A percentile compares a stretch with the other conserved stretches of the same genome.
phyloP scores from a whole-genome alignment of 2,113 vertebrate genomes.

The Mystacornis crossleyi region DNA sequence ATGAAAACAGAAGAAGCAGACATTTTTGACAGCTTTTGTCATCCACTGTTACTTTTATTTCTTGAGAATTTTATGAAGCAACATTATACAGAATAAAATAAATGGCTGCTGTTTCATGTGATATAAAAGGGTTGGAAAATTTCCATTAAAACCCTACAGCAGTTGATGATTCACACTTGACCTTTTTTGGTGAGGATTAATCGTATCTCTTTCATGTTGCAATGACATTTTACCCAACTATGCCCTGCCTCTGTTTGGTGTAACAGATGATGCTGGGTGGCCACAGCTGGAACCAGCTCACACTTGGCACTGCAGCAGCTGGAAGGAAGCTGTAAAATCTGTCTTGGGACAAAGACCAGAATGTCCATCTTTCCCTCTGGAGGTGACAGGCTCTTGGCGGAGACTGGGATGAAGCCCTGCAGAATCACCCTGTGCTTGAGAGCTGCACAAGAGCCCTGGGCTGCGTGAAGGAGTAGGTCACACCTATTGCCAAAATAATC shows the following conservation, averaged over 20 bases:
- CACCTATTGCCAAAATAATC: background rate
- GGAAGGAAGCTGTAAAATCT: background rate
- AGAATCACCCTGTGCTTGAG: background rate
- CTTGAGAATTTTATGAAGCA: background rate
- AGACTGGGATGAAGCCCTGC: background rate
- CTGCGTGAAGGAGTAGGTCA: background rate
- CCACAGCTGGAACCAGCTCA: background rate
- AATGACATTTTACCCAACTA: background rate
- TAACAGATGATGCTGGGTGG: background rate
- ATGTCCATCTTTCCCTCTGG: background rate
- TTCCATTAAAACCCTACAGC: background rate
- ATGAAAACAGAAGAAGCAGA: background rate
- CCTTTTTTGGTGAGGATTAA: constrained; percentile 5
- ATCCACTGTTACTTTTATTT: background rate
- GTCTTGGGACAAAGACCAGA: background rate
- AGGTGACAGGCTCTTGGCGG: background rate
- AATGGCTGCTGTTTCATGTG: background rate
- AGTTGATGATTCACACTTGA: constrained; percentile 10
- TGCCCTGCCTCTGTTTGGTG: background rate
- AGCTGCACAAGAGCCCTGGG: too few species aligned
- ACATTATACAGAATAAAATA: background rate
- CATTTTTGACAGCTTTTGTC: background rate
- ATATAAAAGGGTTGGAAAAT: background rate
- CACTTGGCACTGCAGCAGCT: background rate
- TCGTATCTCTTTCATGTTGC: background rate